These are phyloP conservation scores for Bombus sibiricus DNA, from an alignment of 1,140 invertebrate species.

Conservation along the genomic window DNA sequence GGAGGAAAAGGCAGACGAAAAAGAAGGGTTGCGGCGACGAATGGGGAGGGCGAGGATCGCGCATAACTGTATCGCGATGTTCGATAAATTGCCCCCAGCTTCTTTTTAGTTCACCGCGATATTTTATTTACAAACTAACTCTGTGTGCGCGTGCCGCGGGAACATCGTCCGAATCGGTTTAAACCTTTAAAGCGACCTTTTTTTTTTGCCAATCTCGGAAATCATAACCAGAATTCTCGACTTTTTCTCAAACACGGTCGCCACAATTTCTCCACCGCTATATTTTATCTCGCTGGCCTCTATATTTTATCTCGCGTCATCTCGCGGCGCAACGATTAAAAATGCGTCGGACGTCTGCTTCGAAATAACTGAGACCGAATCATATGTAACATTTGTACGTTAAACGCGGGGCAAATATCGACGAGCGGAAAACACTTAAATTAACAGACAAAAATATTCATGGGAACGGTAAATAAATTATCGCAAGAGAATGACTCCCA, in stretches of 20 bases:
- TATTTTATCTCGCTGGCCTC: background rate
- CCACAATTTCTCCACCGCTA: too few relatives aligned
- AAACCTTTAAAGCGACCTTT: constrained; percentile 14
- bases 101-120: constrained; percentile 59
- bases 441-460: background rate
- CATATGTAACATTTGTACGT: too few relatives aligned
- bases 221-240: background rate
- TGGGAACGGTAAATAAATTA: background rate
- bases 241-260: background rate
- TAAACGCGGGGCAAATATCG: background rate
- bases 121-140: constrained; percentile 67
- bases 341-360: background rate
- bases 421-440: rapidly evolving
- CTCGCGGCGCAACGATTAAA: background rate
- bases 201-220: background rate
- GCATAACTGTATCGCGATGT: constrained; percentile 60
- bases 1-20: constrained; percentile 44
- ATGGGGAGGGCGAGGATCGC: constrained; percentile 12
- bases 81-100: constrained; percentile 65
- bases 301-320: background rate
- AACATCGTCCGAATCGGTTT: constrained; percentile 44
- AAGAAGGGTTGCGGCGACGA: background rate
- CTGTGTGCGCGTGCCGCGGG: constrained; percentile 46
- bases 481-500: rapidly evolving
- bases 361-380: background rate